These are phyloP conservation scores for Lottia gigantea DNA, from an alignment of 2,888 invertebrate genomes.

Conservation along the genomic window DNA sequence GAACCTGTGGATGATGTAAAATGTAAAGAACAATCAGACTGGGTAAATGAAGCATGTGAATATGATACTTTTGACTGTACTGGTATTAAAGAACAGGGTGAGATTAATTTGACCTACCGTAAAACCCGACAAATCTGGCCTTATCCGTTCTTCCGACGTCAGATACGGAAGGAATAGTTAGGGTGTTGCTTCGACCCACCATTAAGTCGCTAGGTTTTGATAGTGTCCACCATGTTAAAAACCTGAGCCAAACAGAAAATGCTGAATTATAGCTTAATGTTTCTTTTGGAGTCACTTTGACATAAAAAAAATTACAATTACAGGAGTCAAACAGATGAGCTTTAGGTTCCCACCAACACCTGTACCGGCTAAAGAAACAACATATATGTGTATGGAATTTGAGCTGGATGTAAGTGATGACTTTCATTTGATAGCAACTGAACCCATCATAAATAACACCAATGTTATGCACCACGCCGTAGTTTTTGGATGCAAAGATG, in stretches of 20 bases:
- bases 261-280: too few species aligned
- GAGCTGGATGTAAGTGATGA: conserved; percentile 27
- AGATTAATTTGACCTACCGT: not conserved
- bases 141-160: too few species aligned
- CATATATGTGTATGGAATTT: conserved; percentile 40
- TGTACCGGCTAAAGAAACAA: conserved; percentile 34
- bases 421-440: conserved; percentile 37
- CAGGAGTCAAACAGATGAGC: conserved; percentile 29
- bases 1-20: conserved; percentile 26
- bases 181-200: too few species aligned
- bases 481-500: conserved; percentile 31
- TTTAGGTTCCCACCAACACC: conserved; percentile 26
- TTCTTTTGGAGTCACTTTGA: too few species aligned
- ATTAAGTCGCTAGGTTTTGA: too few species aligned
- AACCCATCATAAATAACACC: conserved; percentile 36
- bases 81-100: conserved; percentile 10
- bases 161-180: too few species aligned
- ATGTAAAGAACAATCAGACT: conserved; percentile 24
- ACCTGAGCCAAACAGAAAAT: too few species aligned
- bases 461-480: conserved; percentile 40
- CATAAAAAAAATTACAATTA: too few species aligned
- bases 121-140: not conserved
- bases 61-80: conserved; percentile 9
- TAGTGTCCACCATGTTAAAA: too few species aligned
- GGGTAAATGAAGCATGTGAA: conserved; percentile 19